Evolutionary conservation across 2,888 invertebrate species (phyloP).

Genomic region (Eupeodes luniger): DNA sequence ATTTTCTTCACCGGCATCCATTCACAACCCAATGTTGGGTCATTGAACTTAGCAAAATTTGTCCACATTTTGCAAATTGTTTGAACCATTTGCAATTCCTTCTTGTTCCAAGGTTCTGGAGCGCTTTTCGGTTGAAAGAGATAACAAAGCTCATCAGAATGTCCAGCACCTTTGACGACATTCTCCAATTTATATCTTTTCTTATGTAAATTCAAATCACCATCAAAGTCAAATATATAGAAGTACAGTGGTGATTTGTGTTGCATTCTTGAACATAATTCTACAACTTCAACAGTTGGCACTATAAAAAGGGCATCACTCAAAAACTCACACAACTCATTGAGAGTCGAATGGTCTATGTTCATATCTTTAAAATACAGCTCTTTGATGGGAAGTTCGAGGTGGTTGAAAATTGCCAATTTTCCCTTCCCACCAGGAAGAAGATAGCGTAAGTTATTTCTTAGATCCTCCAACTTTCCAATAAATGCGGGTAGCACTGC

Average conservation of each 20-base stretch:
- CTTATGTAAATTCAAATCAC: constrained; percentile 85
- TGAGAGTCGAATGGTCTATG: constrained; percentile 82
- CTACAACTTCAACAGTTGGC: constrained; percentile 50
- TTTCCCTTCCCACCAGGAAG: constrained; percentile 62
- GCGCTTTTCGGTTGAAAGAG: constrained; percentile 82
- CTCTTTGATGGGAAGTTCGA: constrained; percentile 70
- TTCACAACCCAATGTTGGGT: constrained; percentile 70
- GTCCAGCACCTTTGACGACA: constrained; percentile 85
- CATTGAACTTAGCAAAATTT: constrained; percentile 85
- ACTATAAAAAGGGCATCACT: constrained; percentile 81
- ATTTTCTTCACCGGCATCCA: constrained; percentile 76
- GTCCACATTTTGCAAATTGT: constrained; percentile 86
- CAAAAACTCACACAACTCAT: constrained; percentile 84
- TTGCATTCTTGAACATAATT: constrained; percentile 70
- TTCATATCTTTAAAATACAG: constrained; percentile 84
- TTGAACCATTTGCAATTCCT: constrained; percentile 81
- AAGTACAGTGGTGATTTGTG: constrained; percentile 84
- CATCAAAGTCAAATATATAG: constrained; percentile 86
- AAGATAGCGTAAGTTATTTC: constrained; percentile 66
- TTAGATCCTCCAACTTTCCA: constrained; percentile 58
- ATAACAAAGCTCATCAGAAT: constrained; percentile 86
- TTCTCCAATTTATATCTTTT: constrained; percentile 81
- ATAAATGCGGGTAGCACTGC: constrained; percentile 75
- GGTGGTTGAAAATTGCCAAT: neutral
- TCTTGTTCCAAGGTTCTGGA: constrained; percentile 65